Conservation (phyloP, 2,888 invertebrate species). For the Scaptomyza flava region DNA sequence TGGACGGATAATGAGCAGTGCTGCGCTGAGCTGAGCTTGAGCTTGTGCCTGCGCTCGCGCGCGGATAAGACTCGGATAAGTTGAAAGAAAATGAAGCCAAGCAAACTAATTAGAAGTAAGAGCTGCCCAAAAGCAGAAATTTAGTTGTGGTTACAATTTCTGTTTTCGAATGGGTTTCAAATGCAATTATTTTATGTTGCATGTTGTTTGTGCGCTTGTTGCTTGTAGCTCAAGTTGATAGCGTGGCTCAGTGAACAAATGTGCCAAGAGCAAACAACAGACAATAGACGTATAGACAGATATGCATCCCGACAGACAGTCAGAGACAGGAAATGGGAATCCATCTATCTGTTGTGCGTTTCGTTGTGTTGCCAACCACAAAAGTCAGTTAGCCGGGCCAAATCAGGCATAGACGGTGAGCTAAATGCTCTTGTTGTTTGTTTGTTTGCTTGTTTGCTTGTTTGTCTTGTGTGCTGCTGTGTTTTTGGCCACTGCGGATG, state of each 20-base stretch:
- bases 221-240: constrained; percentile 43
- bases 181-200: constrained; percentile 63
- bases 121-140: constrained; percentile 7
- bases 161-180: constrained; percentile 54
- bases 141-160: constrained; percentile 37
- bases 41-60: not conserved
- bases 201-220: constrained; percentile 11
- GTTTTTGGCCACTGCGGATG: constrained; percentile 70
- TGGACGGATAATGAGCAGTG: constrained; percentile 63
- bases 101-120: constrained; percentile 52
- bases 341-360: constrained; percentile 14
- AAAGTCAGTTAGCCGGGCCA: constrained; percentile 58
- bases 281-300: constrained; percentile 8
- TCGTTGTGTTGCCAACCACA: constrained; percentile 45
- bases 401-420: constrained; percentile 54
- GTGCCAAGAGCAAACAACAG: constrained; percentile 59
- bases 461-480: constrained; percentile 37
- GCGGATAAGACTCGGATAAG: not conserved
- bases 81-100: constrained; percentile 34
- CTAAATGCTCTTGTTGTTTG: constrained; percentile 23
- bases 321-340: constrained; percentile 32
- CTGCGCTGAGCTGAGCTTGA: not conserved
- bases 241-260: constrained; percentile 51
- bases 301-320: constrained; percentile 1
- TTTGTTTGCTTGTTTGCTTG: constrained; percentile 8